phyloP scores from a whole-genome alignment of 2,797 vertebrate genomes.

The Jordanella pulchra region DNA sequence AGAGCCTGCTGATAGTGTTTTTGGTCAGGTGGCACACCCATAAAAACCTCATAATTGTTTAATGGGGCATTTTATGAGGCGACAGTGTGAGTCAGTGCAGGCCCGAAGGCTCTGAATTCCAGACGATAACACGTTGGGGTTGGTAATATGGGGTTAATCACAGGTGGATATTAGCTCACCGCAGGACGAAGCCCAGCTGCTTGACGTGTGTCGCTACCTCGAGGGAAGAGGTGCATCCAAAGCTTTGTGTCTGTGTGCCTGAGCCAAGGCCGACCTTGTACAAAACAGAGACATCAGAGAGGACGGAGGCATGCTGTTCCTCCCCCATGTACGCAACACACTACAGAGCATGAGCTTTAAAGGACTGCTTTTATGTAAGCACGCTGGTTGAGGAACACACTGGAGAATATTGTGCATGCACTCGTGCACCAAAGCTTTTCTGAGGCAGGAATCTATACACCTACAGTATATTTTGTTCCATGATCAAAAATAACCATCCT shows the following conservation, averaged over 20 bases:
- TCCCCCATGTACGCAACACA: conserved; percentile 23
- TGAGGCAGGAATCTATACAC: conserved; percentile 41
- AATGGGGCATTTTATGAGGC: conserved; percentile 78
- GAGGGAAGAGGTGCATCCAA: conserved; percentile 29
- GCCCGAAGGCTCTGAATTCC: conserved; percentile 62
- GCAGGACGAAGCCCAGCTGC: conserved; percentile 43
- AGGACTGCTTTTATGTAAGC: neutral
- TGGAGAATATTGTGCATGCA: neutral
- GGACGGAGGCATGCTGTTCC: conserved; percentile 42
- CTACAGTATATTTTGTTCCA: conserved; percentile 35
- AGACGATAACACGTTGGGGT: conserved; percentile 59
- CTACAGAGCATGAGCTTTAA: conserved; percentile 7
- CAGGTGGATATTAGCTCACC: conserved; percentile 66
- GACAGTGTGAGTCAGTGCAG: conserved; percentile 58
- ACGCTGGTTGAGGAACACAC: neutral
- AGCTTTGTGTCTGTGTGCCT: conserved; percentile 35
- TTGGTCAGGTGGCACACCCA: conserved; percentile 55
- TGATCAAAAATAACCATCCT: conserved; percentile 61
- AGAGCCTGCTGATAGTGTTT: conserved; percentile 39
- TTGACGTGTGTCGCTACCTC: conserved; percentile 42
- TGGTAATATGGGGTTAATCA: conserved; percentile 71
- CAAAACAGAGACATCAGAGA: conserved; percentile 33
- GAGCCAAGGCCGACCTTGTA: conserved; percentile 47
- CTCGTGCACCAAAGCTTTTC: conserved; percentile 40
- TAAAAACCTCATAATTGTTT: conserved; percentile 75